Base-by-base conservation (phyloP, 2,797 vertebrate genomes). In the Zalophus californianus region DNA sequence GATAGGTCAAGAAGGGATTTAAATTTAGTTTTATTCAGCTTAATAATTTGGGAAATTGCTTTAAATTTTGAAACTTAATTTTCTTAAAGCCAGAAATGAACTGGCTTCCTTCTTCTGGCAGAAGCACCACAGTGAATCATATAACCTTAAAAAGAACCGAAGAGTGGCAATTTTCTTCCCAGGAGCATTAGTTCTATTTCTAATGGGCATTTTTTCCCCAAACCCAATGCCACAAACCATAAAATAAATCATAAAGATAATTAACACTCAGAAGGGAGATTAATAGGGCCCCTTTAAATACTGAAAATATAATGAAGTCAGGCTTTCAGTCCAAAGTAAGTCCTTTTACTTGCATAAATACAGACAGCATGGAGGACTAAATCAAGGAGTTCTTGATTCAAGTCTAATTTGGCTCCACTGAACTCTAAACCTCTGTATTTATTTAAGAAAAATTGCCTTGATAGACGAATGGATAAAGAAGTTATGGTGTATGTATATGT, bases 1-100 rank as follows among this genome's bases (percentile, higher is more conserved):
- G 25, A 78, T 29, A 64, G 62, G 35, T 79, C 18, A 27, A 38
- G 48, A 78, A 89, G 27, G 15, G 62, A 70, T 77, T 91, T 86
- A 78, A 91, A 90, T 90, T 97, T 73, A 84, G n/a, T 68, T 94
- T 79, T 66, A 56, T 41, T 93, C 29, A 66, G 52, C 50, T 87
- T 73, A 84, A 52, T 62, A 80, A 44, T 18, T 88, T 72, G 62
- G 16, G 35, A n/a, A 66, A 50, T 11, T 68, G 32, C 41, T 70
- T 89, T 64, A 38, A 20, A 20, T 68, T 54, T 83, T 73, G 4
- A 48, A 73, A 68, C 6, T 70, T 86, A 66, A 41, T 90, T 25
- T 85, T 70, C 8, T 14, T 5, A 86, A 16, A 35, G 7, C 27
- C 14, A 41, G 12, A 66, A 75, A n/a, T 52, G n/a, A 92, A 68